Base-by-base conservation (phyloP, 1,140 invertebrate genomes). In the Nymphalis io region DNA sequence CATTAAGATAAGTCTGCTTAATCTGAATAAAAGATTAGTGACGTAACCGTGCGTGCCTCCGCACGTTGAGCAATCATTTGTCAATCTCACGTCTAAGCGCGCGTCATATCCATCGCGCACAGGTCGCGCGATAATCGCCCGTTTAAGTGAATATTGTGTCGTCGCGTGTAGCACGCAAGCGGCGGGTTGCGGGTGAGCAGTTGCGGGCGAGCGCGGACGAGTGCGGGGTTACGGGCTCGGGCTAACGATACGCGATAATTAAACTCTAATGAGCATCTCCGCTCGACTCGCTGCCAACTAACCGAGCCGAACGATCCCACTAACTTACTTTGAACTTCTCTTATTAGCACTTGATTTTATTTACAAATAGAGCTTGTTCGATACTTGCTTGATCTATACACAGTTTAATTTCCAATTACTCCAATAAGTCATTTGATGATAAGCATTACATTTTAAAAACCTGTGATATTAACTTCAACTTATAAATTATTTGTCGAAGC, bases 221-320 rank as follows among this genome's bases (percentile, higher is more conserved):
- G 15, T 23, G 48, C 48, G 48, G 12, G 27, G 27, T 5, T 5
- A 11, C 15, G 15, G 6, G 13, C 6, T 10, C 27, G 57, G 11
- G 51, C 67, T 68, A 68, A 61, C 67, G 59, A 68, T 61, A 48
- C 59, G 64, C 59, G 59, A 63, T 72, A 72, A 68, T 68, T 72
- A 68, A 68, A 68, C 51, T 51, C 42, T 68, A 68, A 72, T 57
- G 48, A 67, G 40, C 64, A 67, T 72, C 70, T 67, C 64, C 53
- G 64, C 51, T 67, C 60, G 8, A 64, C 48, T 57, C 63, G 59
- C 58, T 72, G 60, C 70, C 70, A 72, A 53, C 64, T 58, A 72
- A 66, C 70, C 64, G 12, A 51, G 16, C 46, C 51, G 70, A 72
- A 68, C 64, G 64, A 53, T 53, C 18, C 18, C 33, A 48, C 67